Percentiles rank a stretch among this genome's conserved stretches.
Evolutionary conservation across 2,113 vertebrate species (phyloP).

Genomic region (Ptychochromis oligacanthus): DNA sequence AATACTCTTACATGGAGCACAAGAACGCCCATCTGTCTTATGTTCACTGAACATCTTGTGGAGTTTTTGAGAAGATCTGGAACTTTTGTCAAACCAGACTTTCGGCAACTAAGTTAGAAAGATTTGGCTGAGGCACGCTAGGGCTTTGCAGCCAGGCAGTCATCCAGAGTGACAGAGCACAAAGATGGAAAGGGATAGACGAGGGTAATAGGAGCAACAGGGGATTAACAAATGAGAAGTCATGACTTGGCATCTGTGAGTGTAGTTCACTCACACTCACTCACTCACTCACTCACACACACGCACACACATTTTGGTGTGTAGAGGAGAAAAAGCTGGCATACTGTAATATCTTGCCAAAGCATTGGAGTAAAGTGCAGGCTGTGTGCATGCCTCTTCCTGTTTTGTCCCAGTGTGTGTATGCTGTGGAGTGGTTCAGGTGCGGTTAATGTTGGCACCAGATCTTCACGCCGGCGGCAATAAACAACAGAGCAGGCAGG

Average conservation of each 20-base stretch:
- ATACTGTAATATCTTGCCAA: constrained; percentile 43
- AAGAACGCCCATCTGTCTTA: constrained; percentile 55
- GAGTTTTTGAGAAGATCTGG: constrained; percentile 41
- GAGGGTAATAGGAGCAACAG: constrained; percentile 59
- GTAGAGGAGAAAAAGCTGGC: constrained; percentile 43
- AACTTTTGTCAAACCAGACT: constrained; percentile 52
- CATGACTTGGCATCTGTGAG: constrained; percentile 69
- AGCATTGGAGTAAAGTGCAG: constrained; percentile 52
- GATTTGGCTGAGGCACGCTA: constrained; percentile 51
- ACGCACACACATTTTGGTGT: constrained; percentile 41
- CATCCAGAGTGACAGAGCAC: constrained; percentile 63
- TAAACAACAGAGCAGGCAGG: constrained; percentile 84
- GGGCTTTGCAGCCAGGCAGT: constrained; percentile 60
- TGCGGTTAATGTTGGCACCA: constrained; percentile 84
- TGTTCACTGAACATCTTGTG: constrained; percentile 52
- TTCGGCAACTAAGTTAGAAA: constrained; percentile 39
- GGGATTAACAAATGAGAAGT: constrained; percentile 73
- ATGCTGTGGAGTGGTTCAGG: constrained; percentile 74
- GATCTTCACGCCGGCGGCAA: constrained; percentile 81
- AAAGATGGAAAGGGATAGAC: constrained; percentile 55
- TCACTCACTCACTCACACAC: not conserved
- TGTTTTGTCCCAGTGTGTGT: constrained; percentile 53
- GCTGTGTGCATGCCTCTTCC: constrained; percentile 50
- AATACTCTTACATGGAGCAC: constrained; percentile 41
- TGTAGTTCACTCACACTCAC: constrained; percentile 42